Conservation (phyloP, 1,140 invertebrate species). For the Trissolcus basalis region DNA sequence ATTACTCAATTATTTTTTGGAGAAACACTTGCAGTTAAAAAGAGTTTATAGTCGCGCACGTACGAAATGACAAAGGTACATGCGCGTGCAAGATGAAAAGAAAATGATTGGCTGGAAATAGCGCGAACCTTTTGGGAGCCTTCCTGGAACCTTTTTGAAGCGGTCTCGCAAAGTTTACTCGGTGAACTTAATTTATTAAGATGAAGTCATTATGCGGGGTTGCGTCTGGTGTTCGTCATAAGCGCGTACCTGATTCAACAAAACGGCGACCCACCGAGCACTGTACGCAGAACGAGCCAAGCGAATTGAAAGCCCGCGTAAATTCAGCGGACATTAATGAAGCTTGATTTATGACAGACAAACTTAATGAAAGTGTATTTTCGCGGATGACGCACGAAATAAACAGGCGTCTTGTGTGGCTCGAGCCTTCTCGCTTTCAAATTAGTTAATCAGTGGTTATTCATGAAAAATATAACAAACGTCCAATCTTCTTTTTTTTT, state of each 20-base stretch:
- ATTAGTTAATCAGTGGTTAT: background rate
- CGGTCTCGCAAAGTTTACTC: conserved; percentile 63
- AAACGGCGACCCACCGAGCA: conserved; percentile 37
- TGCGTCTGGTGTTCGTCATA: conserved; percentile 69
- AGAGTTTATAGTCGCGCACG: conserved; percentile 42
- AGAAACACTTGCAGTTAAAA: conserved; percentile 39
- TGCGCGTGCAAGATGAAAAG: conserved; percentile 62
- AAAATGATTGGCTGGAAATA: conserved; percentile 71
- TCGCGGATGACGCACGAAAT: conserved; percentile 37
- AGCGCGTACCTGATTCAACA: conserved; percentile 64
- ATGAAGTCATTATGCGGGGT: conserved; percentile 67
- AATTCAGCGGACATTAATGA: conserved; percentile 54
- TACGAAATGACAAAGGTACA: conserved; percentile 56
- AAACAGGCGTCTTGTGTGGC: conserved; percentile 35
- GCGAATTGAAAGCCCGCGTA: conserved; percentile 55
- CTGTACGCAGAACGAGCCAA: conserved; percentile 35
- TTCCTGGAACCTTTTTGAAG: conserved; percentile 74
- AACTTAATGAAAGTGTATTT: conserved; percentile 56
- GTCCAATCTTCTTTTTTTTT: too few species aligned
- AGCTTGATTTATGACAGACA: conserved; percentile 53
- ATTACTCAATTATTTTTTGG: conserved; percentile 54
- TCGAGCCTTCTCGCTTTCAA: background rate
- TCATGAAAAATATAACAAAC: too few species aligned
- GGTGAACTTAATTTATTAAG: conserved; percentile 71
- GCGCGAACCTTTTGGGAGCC: conserved; percentile 48